A percentile compares a stretch with the other conserved stretches of the same genome.
Evolutionary conservation across 2,888 invertebrate genomes (phyloP).

Genomic region (Lepidochitona cinerea): DNA sequence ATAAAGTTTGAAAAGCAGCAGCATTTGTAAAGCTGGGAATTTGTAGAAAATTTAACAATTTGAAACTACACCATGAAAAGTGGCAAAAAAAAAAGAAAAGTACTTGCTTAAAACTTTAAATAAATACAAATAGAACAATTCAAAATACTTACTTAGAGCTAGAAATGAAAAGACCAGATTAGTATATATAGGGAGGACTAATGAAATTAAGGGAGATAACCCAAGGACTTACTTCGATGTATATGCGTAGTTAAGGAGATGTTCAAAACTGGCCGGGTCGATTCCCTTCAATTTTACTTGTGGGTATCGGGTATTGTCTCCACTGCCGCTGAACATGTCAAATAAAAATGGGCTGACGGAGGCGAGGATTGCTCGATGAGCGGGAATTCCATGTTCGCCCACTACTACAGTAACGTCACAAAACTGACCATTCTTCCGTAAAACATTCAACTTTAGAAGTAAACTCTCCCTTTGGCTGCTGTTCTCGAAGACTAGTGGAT

Average conservation of each 20-base stretch:
- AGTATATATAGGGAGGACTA: not conserved
- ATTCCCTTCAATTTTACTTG: constrained; percentile 78
- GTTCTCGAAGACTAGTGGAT: constrained; percentile 53
- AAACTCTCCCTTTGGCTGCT: constrained; percentile 67
- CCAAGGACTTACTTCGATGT: constrained; percentile 76
- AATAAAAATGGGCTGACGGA: constrained; percentile 84
- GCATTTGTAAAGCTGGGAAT: too few species aligned
- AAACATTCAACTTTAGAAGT: constrained; percentile 81
- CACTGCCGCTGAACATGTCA: constrained; percentile 77
- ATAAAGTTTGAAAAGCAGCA: too few species aligned
- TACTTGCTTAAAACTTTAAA: too few species aligned
- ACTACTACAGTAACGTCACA: constrained; percentile 89
- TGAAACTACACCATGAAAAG: too few species aligned
- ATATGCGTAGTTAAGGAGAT: constrained; percentile 87
- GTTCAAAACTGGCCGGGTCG: constrained; percentile 80
- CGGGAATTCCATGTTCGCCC: constrained; percentile 80
- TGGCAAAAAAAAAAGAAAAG: too few species aligned
- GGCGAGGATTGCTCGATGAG: constrained; percentile 85
- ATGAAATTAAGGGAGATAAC: not conserved
- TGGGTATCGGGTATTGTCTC: constrained; percentile 71
- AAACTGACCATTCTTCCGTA: constrained; percentile 87
- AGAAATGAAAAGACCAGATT: too few species aligned
- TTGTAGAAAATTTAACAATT: too few species aligned
- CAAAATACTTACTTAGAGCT: too few species aligned
- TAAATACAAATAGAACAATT: too few species aligned